Evolutionary conservation across 2,888 invertebrate species (phyloP).

Genomic region (Conus canariensis): DNA sequence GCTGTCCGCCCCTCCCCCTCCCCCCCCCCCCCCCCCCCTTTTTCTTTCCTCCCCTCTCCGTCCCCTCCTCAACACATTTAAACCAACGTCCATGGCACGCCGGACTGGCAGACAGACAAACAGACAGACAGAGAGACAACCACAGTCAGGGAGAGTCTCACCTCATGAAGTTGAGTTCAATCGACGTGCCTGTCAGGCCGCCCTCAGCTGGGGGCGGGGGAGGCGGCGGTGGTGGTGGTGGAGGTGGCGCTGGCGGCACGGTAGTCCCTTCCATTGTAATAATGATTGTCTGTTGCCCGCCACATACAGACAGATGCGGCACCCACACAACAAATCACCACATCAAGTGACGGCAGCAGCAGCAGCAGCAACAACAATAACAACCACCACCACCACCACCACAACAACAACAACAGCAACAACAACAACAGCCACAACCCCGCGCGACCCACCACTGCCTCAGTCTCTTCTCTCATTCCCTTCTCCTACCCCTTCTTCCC

Average conservation of each 20-base stretch:
- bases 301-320: neutral
- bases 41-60: neutral
- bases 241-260: neutral
- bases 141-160: neutral
- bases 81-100: neutral
- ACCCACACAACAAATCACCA: neutral
- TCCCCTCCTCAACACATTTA: neutral
- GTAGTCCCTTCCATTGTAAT: neutral
- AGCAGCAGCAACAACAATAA: neutral
- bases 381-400: neutral
- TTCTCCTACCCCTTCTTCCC: neutral
- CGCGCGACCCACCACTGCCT: neutral
- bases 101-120: neutral
- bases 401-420: neutral
- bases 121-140: neutral
- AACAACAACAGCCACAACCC: neutral
- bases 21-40: neutral
- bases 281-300: too few species aligned
- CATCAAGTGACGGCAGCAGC: neutral
- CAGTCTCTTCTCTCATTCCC: conserved; percentile 6
- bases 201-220: neutral
- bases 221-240: neutral
- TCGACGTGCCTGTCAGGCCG: neutral
- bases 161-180: conserved; percentile 24
- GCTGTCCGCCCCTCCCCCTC: too few species aligned